Evolutionary conservation across 92 coral and sea anemone species (phyloP).

Genomic region (Phenganax stokvisi): DNA sequence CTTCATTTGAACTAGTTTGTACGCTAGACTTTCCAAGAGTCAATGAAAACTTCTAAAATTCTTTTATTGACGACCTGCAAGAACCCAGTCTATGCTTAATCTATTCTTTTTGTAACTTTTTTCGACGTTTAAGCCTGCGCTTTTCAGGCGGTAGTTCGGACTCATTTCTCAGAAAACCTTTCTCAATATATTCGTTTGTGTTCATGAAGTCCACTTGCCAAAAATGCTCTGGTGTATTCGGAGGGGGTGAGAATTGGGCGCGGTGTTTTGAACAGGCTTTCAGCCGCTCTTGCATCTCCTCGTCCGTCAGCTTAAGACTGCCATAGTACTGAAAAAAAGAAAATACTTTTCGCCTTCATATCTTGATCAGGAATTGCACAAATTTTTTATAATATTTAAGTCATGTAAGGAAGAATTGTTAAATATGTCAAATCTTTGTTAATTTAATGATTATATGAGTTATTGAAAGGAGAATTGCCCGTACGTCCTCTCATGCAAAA

Average conservation of each 20-base stretch:
- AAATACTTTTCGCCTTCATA: not conserved
- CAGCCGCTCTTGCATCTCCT: conserved; percentile 67
- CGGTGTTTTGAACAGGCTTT: conserved; percentile 90
- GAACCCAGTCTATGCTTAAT: not conserved
- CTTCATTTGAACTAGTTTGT: too few relatives aligned
- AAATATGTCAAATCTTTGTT: too few relatives aligned
- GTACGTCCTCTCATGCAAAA: too few relatives aligned
- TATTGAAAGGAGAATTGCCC: too few relatives aligned
- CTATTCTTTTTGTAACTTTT: not conserved
- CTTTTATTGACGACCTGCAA: too few relatives aligned
- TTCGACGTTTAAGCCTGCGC: conserved; percentile 25
- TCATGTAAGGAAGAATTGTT: not conserved
- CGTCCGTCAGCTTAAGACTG: conserved; percentile 64
- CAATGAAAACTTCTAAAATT: too few relatives aligned
- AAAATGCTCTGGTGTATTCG: conserved; percentile 90
- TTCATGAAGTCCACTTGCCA: conserved; percentile 85
- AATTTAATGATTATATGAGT: too few relatives aligned
- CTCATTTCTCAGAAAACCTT: conserved; percentile 67
- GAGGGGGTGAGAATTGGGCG: conserved; percentile 90
- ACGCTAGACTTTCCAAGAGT: too few relatives aligned
- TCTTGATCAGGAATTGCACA: not conserved
- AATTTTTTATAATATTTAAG: not conserved
- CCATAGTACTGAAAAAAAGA: conserved; percentile 65
- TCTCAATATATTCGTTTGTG: conserved; percentile 79
- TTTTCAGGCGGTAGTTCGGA: conserved; percentile 46